A percentile compares a stretch with the other conserved stretches of the same genome.
phyloP scores from a whole-genome alignment of 92 coral and sea anemone species.

The Epizoanthus ramosus region DNA sequence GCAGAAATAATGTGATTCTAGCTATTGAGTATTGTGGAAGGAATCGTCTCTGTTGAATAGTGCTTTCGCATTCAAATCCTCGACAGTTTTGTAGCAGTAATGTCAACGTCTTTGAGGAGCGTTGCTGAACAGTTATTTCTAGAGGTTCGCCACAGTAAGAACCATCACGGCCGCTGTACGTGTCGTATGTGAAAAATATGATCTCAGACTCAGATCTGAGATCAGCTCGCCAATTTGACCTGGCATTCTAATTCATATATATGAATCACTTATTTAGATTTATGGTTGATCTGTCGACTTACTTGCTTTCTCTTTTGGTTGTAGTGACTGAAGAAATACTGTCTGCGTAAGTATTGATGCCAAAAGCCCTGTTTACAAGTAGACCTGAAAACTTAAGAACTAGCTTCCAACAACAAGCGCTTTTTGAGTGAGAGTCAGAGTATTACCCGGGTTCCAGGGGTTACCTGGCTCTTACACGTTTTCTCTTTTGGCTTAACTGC shows the following conservation, averaged over 20 bases:
- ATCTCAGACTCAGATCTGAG: too few relatives aligned
- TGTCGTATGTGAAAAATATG: conserved; percentile 12
- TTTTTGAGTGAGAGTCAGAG: too few relatives aligned
- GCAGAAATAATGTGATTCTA: too few relatives aligned
- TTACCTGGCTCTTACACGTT: too few relatives aligned
- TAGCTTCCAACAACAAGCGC: too few relatives aligned
- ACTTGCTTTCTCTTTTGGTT: not conserved
- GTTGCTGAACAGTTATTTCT: conserved; percentile 71
- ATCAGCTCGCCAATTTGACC: not conserved
- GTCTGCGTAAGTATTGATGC: conserved; percentile 78
- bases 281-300: not conserved
- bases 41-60: too few relatives aligned
- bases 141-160: conserved; percentile 75
- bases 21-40: too few relatives aligned
- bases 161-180: conserved; percentile 75
- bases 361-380: not conserved
- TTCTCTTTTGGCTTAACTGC: too few relatives aligned
- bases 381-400: too few relatives aligned
- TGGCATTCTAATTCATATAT: not conserved
- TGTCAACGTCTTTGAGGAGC: conserved; percentile 60
- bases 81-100: not conserved
- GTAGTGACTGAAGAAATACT: conserved; percentile 82
- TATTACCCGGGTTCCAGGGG: too few relatives aligned
- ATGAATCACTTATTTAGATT: not conserved
- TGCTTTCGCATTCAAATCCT: not conserved